Evolutionary conservation across 2,888 invertebrate species (phyloP).

Genomic region (Ectemnius lituratus): DNA sequence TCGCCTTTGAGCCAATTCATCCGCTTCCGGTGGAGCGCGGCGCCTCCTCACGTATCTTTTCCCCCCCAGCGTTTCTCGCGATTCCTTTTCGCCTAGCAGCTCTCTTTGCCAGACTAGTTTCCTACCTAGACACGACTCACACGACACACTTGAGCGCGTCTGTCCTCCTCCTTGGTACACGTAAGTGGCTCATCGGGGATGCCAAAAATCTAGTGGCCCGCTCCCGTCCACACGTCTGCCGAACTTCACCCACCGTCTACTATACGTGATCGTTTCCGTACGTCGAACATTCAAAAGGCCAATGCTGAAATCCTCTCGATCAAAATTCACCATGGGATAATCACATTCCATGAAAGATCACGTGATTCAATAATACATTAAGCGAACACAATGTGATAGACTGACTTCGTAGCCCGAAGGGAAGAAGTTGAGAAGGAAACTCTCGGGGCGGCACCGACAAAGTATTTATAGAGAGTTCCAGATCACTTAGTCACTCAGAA

Average conservation of each 20-base stretch:
- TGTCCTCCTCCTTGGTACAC: not conserved
- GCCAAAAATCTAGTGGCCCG: constrained; percentile 37
- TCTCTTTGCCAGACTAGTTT: constrained; percentile 34
- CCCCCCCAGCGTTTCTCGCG: constrained; percentile 35
- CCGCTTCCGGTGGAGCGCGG: constrained; percentile 58
- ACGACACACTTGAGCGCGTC: too few relatives aligned
- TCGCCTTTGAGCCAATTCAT: constrained; percentile 64
- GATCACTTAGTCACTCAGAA: constrained; percentile 3
- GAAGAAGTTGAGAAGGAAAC: not conserved
- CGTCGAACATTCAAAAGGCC: constrained; percentile 41
- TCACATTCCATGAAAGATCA: constrained; percentile 41
- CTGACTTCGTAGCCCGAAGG: not conserved
- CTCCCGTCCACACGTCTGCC: constrained; percentile 23
- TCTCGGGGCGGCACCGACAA: constrained; percentile 1
- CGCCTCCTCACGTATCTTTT: constrained; percentile 49
- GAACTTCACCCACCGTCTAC: constrained; percentile 41
- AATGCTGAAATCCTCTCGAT: too few relatives aligned
- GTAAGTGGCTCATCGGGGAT: constrained; percentile 26
- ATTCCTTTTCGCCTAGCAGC: constrained; percentile 33
- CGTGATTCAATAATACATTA: not conserved
- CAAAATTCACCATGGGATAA: constrained; percentile 23
- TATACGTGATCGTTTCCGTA: constrained; percentile 23
- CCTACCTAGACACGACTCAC: not conserved
- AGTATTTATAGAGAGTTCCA: constrained; percentile 1
- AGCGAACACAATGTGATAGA: not conserved